Conservation (phyloP, 1,140 invertebrate species). For the Proales similis region DNA sequence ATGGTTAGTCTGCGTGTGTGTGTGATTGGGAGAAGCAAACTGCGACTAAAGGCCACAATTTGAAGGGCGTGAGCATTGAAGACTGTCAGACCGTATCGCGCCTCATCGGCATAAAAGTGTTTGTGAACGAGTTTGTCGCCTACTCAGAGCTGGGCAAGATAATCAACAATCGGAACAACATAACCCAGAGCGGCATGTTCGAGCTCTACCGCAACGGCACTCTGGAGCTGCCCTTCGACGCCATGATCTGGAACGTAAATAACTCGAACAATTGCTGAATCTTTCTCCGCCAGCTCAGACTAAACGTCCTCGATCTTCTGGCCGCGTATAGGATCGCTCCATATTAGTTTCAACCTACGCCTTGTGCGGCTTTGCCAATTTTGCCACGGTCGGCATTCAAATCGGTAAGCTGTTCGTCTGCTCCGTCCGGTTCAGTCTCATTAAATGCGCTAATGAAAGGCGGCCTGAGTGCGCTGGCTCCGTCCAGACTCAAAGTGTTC, state of each 20-base stretch:
- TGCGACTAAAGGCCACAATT: not conserved
- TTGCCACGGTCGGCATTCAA: conserved; percentile 77
- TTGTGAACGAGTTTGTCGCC: conserved; percentile 36
- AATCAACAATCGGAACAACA: conserved; percentile 1
- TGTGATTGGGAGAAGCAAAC: not conserved
- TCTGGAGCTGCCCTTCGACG: not conserved
- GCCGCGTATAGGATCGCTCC: conserved; percentile 54
- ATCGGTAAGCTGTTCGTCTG: conserved; percentile 69
- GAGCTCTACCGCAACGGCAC: not conserved
- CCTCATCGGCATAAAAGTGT: conserved; percentile 35
- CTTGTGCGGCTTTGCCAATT: conserved; percentile 90
- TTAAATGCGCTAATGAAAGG: no score
- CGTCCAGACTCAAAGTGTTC: conserved; percentile 64
- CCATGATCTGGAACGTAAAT: conserved; percentile 35
- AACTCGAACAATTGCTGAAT: not conserved
- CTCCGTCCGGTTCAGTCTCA: no score
- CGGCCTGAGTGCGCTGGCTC: conserved; percentile 67
- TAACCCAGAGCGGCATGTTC: not conserved
- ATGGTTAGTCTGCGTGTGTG: not conserved
- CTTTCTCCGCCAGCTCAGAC: no score
- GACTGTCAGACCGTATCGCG: conserved; percentile 24
- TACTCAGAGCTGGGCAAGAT: conserved; percentile 32
- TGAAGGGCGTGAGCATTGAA: conserved; percentile 17
- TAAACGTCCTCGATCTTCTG: not conserved
- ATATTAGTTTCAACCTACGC: conserved; percentile 81